Evolutionary conservation across 2,113 vertebrate species (phyloP), one percentile per base, ranked within the genome.

Genomic region (Cyprinodon variegatus): DNA sequence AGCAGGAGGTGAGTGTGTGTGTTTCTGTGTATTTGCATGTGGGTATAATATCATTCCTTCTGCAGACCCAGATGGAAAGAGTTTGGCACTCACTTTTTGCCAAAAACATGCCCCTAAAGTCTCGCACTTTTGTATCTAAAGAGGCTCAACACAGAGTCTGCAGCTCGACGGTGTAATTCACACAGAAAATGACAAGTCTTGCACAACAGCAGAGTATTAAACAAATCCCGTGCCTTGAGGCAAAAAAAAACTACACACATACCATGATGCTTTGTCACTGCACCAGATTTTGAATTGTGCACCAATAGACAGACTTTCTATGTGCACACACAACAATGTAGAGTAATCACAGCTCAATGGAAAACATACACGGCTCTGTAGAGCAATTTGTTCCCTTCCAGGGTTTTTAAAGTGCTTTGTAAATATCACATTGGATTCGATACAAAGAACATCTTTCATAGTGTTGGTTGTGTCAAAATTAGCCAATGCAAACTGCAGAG

Each of bases 11-110:
- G 43, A 50, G 73, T 79, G 62, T 72, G 65, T 81, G 50, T 43
- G 45, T 20, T 22, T 15, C 43, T 46, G 65, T 17, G 70, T 65
- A 70, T 14, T 17, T 64, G 38, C 39, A 40, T 57, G 69, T n/a
- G 29, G 67, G 78, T 69, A 76, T 36, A 80, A 65, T 65, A 82
- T 70, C 22, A 64, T 70, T 83, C 22, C 37, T 70, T 60, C 1
- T 61, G 62, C 74, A 77, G 67, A 76, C 45, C 69, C 70, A 20
- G 38, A 46, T 67, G 68, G 65, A 82, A 78, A 79, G 50, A 65
- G 73, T 70, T 70, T 61, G 63, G 70, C 72, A 70, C 81, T 86
- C 70, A 66, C 76, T 83, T 84, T 83, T 84, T 77, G 63, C 53
- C 46, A 84, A 79, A 89, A 82, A 82, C 74, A 69, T 80, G 60